These are phyloP conservation scores for Sanderia malayensis DNA, from an alignment of 30 jellyfish, hydroid and myxozoan species.

Conservation along the genomic window DNA sequence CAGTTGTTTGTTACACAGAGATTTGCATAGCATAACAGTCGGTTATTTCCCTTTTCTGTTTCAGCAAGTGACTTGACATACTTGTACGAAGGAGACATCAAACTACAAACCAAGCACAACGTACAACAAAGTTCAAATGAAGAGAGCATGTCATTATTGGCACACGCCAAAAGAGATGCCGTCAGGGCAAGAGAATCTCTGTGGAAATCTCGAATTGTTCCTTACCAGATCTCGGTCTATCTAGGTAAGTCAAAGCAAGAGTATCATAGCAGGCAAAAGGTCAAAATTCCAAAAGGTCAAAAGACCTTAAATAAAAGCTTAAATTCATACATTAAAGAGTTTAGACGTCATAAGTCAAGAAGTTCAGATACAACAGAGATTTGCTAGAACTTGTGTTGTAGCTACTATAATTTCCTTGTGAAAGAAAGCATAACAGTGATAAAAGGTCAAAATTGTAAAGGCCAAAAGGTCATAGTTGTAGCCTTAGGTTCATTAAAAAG, in stretches of 20 bases:
- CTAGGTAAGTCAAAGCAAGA: slow-evolving; percentile 22
- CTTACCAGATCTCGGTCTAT: slow-evolving; percentile 29
- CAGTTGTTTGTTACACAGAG: background rate
- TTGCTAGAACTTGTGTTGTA: too few species aligned
- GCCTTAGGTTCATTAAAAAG: too few species aligned
- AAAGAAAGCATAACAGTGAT: too few species aligned
- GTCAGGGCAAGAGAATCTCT: slow-evolving; percentile 25
- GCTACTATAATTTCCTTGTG: too few species aligned
- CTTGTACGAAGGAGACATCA: slow-evolving; percentile 52
- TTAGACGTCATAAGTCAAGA: too few species aligned
- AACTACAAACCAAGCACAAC: background rate
- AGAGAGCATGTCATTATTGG: background rate
- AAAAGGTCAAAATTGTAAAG: too few species aligned
- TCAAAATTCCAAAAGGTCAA: background rate
- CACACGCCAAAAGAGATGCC: slow-evolving; percentile 31
- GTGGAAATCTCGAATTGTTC: slow-evolving; percentile 48
- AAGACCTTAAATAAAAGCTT: too few species aligned
- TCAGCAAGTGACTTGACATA: slow-evolving; percentile 32
- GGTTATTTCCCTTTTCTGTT: background rate
- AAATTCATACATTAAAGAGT: too few species aligned
- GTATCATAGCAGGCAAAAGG: background rate
- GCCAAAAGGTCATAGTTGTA: too few species aligned
- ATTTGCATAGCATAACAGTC: too few species aligned
- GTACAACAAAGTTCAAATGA: background rate
- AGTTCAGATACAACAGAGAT: too few species aligned